Base-by-base conservation (phyloP, 2,113 vertebrate genomes). In the Ursus arctos region DNA sequence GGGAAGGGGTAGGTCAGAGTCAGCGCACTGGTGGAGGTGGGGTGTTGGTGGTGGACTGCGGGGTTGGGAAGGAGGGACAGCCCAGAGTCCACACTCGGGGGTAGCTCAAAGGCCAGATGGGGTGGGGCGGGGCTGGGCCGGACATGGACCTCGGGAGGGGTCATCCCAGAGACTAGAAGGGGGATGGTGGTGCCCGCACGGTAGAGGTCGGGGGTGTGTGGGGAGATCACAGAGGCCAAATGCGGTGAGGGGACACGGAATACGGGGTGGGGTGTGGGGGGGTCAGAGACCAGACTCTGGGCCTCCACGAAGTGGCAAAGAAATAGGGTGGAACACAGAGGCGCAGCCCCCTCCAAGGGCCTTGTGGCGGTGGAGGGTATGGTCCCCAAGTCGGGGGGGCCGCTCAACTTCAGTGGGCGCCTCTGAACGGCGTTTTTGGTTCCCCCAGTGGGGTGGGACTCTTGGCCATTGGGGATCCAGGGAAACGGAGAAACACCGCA, bases 341-440 rank as follows among this genome's bases (percentile, higher is more conserved):
- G 67, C 1, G 8, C 47, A 19, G 26, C 33, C 12, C 16, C 19
- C 11, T 63, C 0, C 21, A 7, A 33, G 6, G 36, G 22, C n/a
- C 8, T 59, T 47, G 53, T 24, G 0, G 5, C 0, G 0, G 7
- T 10, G 3, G 24, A 16, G 7, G 43, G 40, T 43, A 10, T 4
- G 4, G 79, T 0, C 55, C 15, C 16, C 1, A 3, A 1, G 47
- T 0, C 0, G 6, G 21, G 5, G 6, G 21, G 57, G 24, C 21
- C 0, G 19, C 36, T 51, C 65, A 2, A 4, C 53, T 84, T 31
- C 0, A 11, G 47, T 8, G 43, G 12, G 55, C 2, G 0, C 14
- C 26, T 2, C 6, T 33, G 1, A 36, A 0, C 0, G 2, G 55
- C 26, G 10, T 14, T 28, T 76, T 1, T 2, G 21, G 53, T n/a